Percentiles rank a stretch among this genome's conserved stretches.
Evolutionary conservation across 2,797 vertebrate species (phyloP).

Genomic region (Poeciliopsis presidionis): DNA sequence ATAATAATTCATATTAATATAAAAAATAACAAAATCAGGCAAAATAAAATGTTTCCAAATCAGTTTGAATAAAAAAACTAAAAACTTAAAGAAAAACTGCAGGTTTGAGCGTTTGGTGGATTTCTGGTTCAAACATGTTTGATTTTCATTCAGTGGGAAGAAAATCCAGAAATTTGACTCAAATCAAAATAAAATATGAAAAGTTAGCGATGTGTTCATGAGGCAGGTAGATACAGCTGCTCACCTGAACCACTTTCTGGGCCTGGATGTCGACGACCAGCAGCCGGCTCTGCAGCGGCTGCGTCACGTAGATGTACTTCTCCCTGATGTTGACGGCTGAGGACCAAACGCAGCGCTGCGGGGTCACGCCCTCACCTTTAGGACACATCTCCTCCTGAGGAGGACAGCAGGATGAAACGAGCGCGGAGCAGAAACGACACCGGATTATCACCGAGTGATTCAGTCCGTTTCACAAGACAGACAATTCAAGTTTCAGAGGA

Average conservation of each 20-base stretch:
- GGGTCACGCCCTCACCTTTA: constrained; percentile 76
- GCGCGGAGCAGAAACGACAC: constrained; percentile 14
- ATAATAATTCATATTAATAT: no score
- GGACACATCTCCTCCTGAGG: constrained; percentile 94
- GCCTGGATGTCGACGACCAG: constrained; percentile 90
- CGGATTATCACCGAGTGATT: background rate
- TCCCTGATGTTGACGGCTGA: constrained; percentile 92
- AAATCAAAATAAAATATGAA: no score
- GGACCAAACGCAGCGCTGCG: constrained; percentile 89
- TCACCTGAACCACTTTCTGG: constrained; percentile 93
- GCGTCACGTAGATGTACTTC: constrained; percentile 91
- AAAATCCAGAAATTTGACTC: no score
- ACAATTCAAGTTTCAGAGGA: background rate
- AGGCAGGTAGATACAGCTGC: constrained; percentile 11
- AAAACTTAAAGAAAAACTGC: no score
- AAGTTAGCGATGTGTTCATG: no score
- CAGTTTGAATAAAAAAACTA: no score
- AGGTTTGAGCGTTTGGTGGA: no score
- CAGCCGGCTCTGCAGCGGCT: constrained; percentile 88
- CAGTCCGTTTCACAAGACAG: background rate
- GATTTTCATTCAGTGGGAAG: no score
- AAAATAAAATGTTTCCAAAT: no score
- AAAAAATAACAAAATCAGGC: no score
- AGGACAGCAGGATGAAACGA: constrained; percentile 6
- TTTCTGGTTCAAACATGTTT: no score